These are phyloP conservation scores for Clitarchus hookeri DNA, from an alignment of 2,888 invertebrate species.

Conservation along the genomic window DNA sequence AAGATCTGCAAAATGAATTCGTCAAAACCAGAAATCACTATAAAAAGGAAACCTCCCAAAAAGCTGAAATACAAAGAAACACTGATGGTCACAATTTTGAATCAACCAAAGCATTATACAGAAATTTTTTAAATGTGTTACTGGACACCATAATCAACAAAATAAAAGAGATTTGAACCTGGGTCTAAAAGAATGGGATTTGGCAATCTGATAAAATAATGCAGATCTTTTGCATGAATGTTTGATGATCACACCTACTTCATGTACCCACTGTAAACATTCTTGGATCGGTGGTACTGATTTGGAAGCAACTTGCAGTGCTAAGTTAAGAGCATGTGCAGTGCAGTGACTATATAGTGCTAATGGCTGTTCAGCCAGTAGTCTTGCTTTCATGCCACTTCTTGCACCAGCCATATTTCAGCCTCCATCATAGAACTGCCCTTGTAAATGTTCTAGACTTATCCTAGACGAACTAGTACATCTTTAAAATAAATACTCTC, in stretches of 20 bases:
- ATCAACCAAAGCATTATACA: not conserved
- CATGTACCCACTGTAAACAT: not conserved
- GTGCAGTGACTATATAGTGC: not conserved
- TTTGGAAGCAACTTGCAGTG: not conserved
- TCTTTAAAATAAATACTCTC: too few relatives aligned
- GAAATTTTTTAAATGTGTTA: not conserved
- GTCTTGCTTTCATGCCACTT: not conserved
- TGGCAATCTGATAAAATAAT: not conserved
- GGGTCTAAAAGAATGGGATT: not conserved
- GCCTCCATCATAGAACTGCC: not conserved
- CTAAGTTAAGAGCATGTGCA: not conserved
- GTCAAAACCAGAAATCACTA: not conserved
- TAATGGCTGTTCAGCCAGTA: not conserved
- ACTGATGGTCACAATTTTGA: not conserved
- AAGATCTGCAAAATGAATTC: not conserved
- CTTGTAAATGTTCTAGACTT: not conserved
- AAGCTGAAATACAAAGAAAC: not conserved
- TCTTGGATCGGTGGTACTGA: not conserved
- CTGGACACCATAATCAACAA: not conserved
- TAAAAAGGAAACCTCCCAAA: not conserved
- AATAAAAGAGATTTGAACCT: conserved; percentile 15
- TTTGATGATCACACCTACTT: not conserved
- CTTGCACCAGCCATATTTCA: not conserved
- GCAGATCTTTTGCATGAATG: not conserved
- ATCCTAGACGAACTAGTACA: too few relatives aligned